phyloP scores from a whole-genome alignment of 2,888 invertebrate species.

The Drosophila bunnanda region DNA sequence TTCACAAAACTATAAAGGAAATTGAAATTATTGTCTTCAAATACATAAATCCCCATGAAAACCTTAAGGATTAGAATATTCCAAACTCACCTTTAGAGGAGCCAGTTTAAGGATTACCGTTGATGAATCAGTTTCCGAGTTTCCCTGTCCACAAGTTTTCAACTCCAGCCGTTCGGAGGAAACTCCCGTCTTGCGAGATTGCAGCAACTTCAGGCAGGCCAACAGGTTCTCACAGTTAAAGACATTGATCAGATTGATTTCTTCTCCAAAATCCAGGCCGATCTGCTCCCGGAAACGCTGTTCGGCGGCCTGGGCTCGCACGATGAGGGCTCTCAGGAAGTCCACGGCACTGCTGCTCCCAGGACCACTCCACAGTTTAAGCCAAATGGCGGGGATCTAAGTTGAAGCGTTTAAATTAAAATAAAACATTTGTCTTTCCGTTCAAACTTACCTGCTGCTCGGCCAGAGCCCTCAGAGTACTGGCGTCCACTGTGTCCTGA shows the following conservation, averaged over 20 bases:
- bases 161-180: constrained; percentile 79
- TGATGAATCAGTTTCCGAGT: constrained; percentile 6
- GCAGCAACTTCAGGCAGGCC: constrained; percentile 82
- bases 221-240: constrained; percentile 83
- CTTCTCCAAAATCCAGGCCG: constrained; percentile 71
- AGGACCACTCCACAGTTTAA: constrained; percentile 83
- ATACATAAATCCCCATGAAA: neutral
- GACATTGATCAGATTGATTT: constrained; percentile 80
- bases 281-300: constrained; percentile 73
- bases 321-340: constrained; percentile 81
- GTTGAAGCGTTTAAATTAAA: too few relatives aligned
- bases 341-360: constrained; percentile 75
- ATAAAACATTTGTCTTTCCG: rapidly evolving
- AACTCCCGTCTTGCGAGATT: constrained; percentile 73
- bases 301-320: constrained; percentile 81
- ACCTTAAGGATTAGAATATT: neutral
- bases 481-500: constrained; percentile 60
- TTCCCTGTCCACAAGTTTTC: constrained; percentile 19
- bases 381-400: constrained; percentile 82
- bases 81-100: constrained; percentile 75
- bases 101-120: constrained; percentile 69
- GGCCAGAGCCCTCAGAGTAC: constrained; percentile 68
- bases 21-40: too few relatives aligned
- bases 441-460: constrained; percentile 76
- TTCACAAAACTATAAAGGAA: too few relatives aligned